Conservation (phyloP, 2,113 vertebrate genomes). For the Gasterosteus nipponicus region DNA sequence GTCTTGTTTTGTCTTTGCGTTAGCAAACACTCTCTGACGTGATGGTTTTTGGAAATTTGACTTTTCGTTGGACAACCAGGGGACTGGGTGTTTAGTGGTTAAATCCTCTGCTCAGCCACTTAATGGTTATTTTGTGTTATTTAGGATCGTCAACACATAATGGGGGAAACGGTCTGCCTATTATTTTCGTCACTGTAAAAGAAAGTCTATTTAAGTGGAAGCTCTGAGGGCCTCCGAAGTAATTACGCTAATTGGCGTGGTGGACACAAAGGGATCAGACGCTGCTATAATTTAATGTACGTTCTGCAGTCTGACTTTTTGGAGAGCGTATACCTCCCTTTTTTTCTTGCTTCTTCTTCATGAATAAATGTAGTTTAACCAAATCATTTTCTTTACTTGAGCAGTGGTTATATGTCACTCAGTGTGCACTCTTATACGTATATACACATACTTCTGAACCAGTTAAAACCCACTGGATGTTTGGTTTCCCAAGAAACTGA, state of each 20-base stretch:
- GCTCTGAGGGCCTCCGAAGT: background rate
- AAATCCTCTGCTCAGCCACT: background rate
- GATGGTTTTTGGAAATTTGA: background rate
- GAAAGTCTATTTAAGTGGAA: background rate
- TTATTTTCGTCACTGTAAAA: background rate
- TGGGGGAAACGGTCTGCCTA: background rate
- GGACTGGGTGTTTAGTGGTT: background rate
- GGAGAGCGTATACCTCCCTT: background rate
- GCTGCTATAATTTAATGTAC: background rate
- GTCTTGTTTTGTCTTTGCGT: background rate
- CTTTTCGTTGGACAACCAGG: background rate
- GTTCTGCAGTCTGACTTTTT: background rate
- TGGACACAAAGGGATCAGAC: background rate
- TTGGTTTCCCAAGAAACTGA: constrained; percentile 32
- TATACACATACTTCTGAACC: background rate
- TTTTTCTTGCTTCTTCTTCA: background rate
- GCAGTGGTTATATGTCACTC: background rate
- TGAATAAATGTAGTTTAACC: background rate
- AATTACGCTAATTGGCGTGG: background rate
- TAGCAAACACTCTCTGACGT: background rate
- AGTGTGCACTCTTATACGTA: background rate
- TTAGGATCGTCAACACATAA: background rate
- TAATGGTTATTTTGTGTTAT: background rate
- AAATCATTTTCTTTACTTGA: background rate
- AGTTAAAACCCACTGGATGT: constrained; percentile 15